phyloP scores from a whole-genome alignment of 2,113 vertebrate species.

The Callaeas wilsoni region DNA sequence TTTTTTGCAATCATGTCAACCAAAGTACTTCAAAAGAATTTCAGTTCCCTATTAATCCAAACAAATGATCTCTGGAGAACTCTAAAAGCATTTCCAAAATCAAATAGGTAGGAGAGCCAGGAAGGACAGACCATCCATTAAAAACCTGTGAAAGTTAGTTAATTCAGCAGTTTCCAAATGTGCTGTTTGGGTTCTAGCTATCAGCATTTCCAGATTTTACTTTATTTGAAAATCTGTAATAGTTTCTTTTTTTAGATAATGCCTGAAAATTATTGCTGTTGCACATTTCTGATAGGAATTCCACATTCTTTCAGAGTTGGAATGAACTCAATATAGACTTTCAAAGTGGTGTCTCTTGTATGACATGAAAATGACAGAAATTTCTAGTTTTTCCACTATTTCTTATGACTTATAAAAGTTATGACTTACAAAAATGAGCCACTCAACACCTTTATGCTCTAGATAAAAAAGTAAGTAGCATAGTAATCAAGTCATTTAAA shows the following conservation, averaged over 20 bases:
- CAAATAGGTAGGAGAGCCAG: neutral
- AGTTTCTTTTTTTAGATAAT: neutral
- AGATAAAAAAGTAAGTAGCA: neutral
- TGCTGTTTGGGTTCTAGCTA: neutral
- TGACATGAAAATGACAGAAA: neutral
- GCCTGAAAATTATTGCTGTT: neutral
- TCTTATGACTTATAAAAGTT: neutral
- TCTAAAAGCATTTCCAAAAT: neutral
- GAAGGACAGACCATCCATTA: neutral
- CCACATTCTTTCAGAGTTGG: neutral
- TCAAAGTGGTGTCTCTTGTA: neutral
- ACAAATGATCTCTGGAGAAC: neutral
- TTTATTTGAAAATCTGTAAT: neutral
- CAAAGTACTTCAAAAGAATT: neutral
- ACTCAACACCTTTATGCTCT: neutral
- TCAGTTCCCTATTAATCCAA: neutral
- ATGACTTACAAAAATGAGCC: neutral
- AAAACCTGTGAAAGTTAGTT: neutral
- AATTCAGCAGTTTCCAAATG: neutral
- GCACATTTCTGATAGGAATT: neutral
- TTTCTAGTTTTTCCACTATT: neutral
- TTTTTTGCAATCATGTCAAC: neutral
- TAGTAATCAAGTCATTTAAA: neutral
- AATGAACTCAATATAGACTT: neutral
- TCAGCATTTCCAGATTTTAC: neutral